A percentile compares a stretch with the other conserved stretches of the same genome.
These are phyloP conservation scores for Porites australiensis DNA, from an alignment of 64 coral and sea anemone genomes.

Conservation along the genomic window DNA sequence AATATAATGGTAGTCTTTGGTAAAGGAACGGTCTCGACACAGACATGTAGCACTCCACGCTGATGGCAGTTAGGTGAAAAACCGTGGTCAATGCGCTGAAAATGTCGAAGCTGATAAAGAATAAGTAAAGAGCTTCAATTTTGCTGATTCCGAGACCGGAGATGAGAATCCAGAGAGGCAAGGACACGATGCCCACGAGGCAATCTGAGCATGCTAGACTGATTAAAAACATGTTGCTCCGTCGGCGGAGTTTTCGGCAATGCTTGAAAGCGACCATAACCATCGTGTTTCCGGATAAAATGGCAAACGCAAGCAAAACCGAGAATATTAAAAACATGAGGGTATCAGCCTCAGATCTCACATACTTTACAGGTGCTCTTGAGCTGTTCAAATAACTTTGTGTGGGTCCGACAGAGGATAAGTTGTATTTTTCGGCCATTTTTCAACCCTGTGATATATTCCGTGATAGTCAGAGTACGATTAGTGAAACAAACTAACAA, in stretches of 20 bases:
- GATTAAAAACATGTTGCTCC: constrained; percentile 3
- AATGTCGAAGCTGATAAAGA: constrained; percentile 42
- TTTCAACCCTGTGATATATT: neutral
- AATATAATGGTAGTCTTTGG: neutral
- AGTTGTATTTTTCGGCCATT: neutral
- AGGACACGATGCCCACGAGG: neutral
- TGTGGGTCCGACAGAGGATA: neutral
- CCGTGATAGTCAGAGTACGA: no score
- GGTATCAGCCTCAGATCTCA: constrained; percentile 2
- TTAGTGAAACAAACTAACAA: no score
- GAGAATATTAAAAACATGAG: constrained; percentile 6
- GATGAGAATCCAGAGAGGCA: constrained; percentile 9
- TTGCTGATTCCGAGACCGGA: constrained; percentile 7
- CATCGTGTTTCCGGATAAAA: neutral
- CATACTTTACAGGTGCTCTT: neutral
- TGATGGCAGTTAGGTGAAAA: constrained; percentile 48
- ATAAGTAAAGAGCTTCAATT: neutral
- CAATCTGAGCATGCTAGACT: constrained; percentile 8
- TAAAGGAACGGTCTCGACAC: constrained; percentile 35
- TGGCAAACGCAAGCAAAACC: constrained; percentile 11
- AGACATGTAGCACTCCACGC: constrained; percentile 29
- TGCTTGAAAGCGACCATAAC: constrained; percentile 8
- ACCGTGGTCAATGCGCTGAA: constrained; percentile 40
- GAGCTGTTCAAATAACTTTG: neutral
- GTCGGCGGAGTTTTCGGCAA: neutral